Evolutionary conservation across 2,888 invertebrate genomes (phyloP).

Genomic region (Troides aeacus): DNA sequence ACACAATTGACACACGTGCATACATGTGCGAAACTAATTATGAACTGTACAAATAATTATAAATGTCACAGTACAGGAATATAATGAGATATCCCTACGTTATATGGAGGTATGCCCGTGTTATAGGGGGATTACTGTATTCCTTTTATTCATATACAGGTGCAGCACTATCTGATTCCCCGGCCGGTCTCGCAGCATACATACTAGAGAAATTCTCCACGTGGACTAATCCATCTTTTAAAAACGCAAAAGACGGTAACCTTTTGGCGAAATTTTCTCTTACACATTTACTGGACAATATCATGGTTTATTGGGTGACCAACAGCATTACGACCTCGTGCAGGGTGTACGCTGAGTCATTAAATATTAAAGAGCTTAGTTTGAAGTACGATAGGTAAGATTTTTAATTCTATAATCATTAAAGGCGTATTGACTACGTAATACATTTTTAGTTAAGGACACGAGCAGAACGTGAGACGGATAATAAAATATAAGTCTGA

Average conservation of each 20-base stretch:
- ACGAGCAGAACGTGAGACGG: no score
- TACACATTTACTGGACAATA: constrained; percentile 72
- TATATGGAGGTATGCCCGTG: no score
- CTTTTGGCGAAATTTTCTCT: constrained; percentile 70
- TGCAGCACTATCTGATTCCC: constrained; percentile 86
- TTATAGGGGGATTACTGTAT: no score
- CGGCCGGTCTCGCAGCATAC: constrained; percentile 92
- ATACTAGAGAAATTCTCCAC: constrained; percentile 92
- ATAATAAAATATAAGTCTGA: no score
- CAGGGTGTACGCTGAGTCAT: constrained; percentile 82
- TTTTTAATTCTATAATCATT: background rate
- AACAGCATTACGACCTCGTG: constrained; percentile 72
- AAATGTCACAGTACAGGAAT: no score
- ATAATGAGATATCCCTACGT: no score
- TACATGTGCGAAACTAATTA: no score
- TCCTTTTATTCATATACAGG: constrained; percentile 64
- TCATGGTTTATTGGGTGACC: constrained; percentile 79
- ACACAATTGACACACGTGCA: no score
- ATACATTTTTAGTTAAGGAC: no score
- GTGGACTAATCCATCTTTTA: constrained; percentile 81
- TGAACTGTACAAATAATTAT: no score
- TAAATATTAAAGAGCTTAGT: constrained; percentile 48
- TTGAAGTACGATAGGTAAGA: constrained; percentile 57
- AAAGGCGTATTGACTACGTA: background rate
- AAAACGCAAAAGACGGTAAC: constrained; percentile 82